Evolutionary conservation across 2,888 invertebrate species (phyloP), one percentile per base, ranked within the genome.

Genomic region (Scelioninae gen. 2): DNA sequence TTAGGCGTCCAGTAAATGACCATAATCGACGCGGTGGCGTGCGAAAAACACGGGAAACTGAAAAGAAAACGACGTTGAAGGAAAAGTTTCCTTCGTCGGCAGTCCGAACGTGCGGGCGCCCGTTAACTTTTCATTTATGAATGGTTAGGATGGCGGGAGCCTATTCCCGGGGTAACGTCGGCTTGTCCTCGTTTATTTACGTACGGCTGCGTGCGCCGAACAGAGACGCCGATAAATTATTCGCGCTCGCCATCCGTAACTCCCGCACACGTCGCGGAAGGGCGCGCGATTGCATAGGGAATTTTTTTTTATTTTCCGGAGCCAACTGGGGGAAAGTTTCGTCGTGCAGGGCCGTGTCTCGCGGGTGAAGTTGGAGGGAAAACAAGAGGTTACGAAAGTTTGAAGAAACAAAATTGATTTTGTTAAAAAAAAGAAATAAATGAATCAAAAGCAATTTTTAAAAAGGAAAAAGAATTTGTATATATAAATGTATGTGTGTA

Each of bases 1-100:
- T 60, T 46, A 16, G 60, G 22, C 48, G 48, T 39, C 60, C 60
- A 60, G 39, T 48, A 60, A 60, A 48, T 60, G 46, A 60, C 16
- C 60, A 60, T 60, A 57, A 57, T 57, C 43, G 19, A 48, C 39
- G 39, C 28, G 28, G 15, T 28, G 28, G n/a, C 13, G 4, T 7
- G 25, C 39, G 39, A 7, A 11, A 15, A 46, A 46, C n/a, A 25
- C 16, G 2, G 7, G 3, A 46, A 28, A 46, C 25, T 7, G 2
- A 13, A 41, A 41, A 3, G 10, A 41, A 41, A 41, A 18, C 4
- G n/a, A 7, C 10, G 18, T 10, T 33, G n/a, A n/a, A n/a, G n/a
- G n/a, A n/a, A n/a, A n/a, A n/a, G n/a, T 10, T 33, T 33, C 1
- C 18, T 10, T 18, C 7, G 18, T 19, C 28, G 2, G 15, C 10